Conservation (phyloP, 2,113 vertebrate genomes). For the Columba livia region DNA sequence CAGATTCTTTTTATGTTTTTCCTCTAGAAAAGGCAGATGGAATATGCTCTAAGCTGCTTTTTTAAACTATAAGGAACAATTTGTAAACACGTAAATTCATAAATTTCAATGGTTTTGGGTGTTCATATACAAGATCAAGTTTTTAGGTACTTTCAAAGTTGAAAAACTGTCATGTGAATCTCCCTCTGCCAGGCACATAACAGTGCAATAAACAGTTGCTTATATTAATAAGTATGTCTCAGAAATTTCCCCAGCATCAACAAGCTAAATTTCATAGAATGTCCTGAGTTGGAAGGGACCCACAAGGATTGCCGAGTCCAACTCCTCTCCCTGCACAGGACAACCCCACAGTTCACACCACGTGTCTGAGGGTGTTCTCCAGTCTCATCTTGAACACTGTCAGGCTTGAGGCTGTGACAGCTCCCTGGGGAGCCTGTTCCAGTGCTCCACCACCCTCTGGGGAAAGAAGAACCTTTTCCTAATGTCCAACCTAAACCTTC, state of each 20-base stretch:
- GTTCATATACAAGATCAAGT: not conserved
- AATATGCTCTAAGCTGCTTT: not conserved
- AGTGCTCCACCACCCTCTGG: too few species aligned
- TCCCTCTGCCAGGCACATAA: not conserved
- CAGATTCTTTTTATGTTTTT: not conserved
- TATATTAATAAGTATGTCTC: not conserved
- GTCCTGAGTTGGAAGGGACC: too few species aligned
- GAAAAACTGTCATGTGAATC: not conserved
- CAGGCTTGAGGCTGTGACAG: too few species aligned
- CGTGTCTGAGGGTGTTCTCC: too few species aligned
- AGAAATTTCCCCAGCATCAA: not conserved
- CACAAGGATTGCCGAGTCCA: too few species aligned
- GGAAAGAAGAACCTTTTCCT: too few species aligned
- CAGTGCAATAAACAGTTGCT: not conserved
- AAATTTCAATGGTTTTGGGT: not conserved
- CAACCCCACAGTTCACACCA: too few species aligned
- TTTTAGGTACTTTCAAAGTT: not conserved
- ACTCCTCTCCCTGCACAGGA: too few species aligned
- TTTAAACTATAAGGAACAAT: not conserved
- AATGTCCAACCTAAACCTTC: too few species aligned
- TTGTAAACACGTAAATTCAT: not conserved
- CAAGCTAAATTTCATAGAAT: not conserved
- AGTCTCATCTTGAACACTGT: too few species aligned
- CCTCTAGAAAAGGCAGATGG: not conserved
- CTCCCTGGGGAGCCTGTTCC: too few species aligned